Evolutionary conservation across 2,888 invertebrate genomes (phyloP).

Genomic region (Anoplius nigerrimus): DNA sequence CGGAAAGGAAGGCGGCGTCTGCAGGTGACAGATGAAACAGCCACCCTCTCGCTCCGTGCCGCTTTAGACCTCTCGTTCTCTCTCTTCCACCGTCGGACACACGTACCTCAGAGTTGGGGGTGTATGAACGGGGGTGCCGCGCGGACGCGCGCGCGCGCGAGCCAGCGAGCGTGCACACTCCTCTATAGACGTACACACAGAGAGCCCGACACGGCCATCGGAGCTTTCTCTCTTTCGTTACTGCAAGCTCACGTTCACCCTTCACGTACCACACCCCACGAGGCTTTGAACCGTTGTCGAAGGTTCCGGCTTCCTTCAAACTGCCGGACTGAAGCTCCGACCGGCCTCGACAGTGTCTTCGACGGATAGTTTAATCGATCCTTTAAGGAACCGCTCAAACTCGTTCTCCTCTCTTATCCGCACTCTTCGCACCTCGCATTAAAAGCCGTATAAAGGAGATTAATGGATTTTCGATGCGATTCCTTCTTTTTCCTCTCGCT

Average conservation of each 20-base stretch:
- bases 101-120: background rate
- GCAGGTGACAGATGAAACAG: slow-evolving; percentile 76
- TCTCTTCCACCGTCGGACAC: slow-evolving; percentile 15
- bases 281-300: slow-evolving; percentile 53
- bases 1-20: slow-evolving; percentile 75
- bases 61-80: slow-evolving; percentile 41
- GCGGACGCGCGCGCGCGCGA: slow-evolving; percentile 9
- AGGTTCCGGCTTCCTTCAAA: slow-evolving; percentile 48
- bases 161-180: background rate
- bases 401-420: slow-evolving; percentile 11
- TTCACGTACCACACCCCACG: slow-evolving; percentile 53
- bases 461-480: slow-evolving; percentile 1
- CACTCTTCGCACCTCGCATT: slow-evolving; percentile 20
- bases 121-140: too few species aligned
- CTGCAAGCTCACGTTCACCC: slow-evolving; percentile 46
- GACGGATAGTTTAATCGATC: slow-evolving; percentile 39
- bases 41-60: slow-evolving; percentile 57
- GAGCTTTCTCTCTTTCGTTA: slow-evolving; percentile 45
- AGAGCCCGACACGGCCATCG: slow-evolving; percentile 26
- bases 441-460: slow-evolving; percentile 5
- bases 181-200: slow-evolving; percentile 15
- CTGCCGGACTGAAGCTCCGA: slow-evolving; percentile 22
- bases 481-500: slow-evolving; percentile 5
- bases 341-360: slow-evolving; percentile 32
- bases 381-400: slow-evolving; percentile 34